These are phyloP conservation scores for Styela clava DNA, from an alignment of 23 tunicate species.

Conservation along the genomic window DNA sequence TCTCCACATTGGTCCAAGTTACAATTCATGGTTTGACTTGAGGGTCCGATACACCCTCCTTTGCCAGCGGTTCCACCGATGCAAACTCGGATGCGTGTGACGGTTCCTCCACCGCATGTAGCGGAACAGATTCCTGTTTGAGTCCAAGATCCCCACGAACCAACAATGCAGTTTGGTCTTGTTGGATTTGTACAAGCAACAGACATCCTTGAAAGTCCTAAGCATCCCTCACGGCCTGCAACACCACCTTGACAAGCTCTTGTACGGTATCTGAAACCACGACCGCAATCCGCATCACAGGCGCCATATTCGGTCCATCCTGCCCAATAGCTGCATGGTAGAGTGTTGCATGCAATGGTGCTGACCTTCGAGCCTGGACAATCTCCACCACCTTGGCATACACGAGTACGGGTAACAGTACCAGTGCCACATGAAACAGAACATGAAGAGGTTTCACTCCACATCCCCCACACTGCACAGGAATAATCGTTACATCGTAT, in stretches of 20 bases:
- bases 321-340: conserved; percentile 22
- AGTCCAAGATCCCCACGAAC: conserved; percentile 17
- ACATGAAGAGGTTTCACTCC: conserved; percentile 6
- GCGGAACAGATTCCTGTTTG: conserved; percentile 25
- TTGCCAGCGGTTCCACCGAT: conserved; percentile 37
- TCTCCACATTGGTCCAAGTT: conserved; percentile 8
- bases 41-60: conserved; percentile 48
- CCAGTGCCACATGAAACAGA: conserved; percentile 23
- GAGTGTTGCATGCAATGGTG: conserved; percentile 5
- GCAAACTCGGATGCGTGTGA: conserved; percentile 25
- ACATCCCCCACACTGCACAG: conserved; percentile 47
- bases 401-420: conserved; percentile 1
- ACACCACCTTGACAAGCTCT: conserved; percentile 13
- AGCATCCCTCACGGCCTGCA: conserved; percentile 9
- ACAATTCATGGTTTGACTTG: not conserved
- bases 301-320: conserved; percentile 18
- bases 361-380: conserved; percentile 10
- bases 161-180: conserved; percentile 3
- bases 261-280: conserved; percentile 8
- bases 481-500: conserved; percentile 27
- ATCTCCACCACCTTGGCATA: not conserved
- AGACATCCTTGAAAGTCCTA: not conserved
- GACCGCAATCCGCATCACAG: conserved; percentile 16
- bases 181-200: conserved; percentile 2
- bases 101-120: conserved; percentile 24